phyloP scores from a whole-genome alignment of 2,797 vertebrate genomes.

The Percopsis omiscomaycus region DNA sequence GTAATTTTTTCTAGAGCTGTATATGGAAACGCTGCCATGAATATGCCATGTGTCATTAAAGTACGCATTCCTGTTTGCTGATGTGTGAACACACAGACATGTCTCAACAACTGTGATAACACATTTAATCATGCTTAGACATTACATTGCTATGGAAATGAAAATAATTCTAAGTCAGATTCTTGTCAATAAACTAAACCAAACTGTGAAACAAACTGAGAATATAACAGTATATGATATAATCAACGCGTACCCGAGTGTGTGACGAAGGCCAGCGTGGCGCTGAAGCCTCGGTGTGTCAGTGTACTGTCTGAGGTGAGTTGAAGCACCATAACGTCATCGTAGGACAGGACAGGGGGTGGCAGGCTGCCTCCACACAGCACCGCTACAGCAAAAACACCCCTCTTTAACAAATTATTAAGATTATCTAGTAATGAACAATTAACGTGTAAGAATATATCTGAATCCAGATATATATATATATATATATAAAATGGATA shows the following conservation, averaged over 20 bases:
- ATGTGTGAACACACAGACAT: neutral
- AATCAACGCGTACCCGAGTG: slow-evolving; percentile 64
- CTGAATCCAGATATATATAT: too few species aligned
- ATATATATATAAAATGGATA: too few species aligned
- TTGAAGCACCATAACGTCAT: slow-evolving; percentile 74
- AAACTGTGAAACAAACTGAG: too few species aligned
- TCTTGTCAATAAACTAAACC: too few species aligned
- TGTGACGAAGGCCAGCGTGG: slow-evolving; percentile 75
- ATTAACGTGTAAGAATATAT: too few species aligned
- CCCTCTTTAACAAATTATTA: slow-evolving; percentile 2
- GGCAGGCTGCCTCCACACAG: slow-evolving; percentile 76
- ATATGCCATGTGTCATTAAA: too few species aligned
- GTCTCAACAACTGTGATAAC: neutral
- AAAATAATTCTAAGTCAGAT: neutral
- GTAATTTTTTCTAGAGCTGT: too few species aligned
- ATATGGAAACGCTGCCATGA: too few species aligned
- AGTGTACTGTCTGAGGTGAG: slow-evolving; percentile 78
- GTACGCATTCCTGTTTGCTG: neutral
- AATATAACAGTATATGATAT: too few species aligned
- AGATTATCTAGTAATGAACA: too few species aligned
- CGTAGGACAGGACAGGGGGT: slow-evolving; percentile 76
- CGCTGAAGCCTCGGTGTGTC: slow-evolving; percentile 77
- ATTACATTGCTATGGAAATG: neutral
- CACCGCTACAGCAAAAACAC: slow-evolving; percentile 58
- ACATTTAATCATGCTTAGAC: too few species aligned